Evolutionary conservation across 2,888 invertebrate genomes (phyloP).

Genomic region (Cylindroiulus punctatus): DNA sequence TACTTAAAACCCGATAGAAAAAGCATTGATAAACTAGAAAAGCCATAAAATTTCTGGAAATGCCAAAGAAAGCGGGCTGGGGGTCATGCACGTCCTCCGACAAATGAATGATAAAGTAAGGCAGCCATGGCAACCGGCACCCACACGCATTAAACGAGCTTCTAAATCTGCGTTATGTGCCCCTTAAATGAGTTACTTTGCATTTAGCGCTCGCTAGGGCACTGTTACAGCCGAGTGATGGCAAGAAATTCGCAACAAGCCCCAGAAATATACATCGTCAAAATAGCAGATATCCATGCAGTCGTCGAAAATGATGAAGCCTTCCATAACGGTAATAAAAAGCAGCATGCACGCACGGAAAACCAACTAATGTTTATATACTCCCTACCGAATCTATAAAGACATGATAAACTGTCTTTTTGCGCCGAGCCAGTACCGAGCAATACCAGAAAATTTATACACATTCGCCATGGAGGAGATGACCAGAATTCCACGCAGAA

Average conservation of each 20-base stretch:
- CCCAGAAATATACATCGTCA: conserved; percentile 23
- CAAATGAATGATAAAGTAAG: conserved; percentile 42
- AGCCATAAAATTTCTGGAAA: conserved; percentile 17
- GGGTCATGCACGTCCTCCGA: conserved; percentile 14
- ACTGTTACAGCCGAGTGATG: conserved; percentile 40
- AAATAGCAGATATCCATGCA: conserved; percentile 29
- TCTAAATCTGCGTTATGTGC: conserved; percentile 38
- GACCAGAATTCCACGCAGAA: conserved; percentile 3
- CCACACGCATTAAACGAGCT: conserved; percentile 36
- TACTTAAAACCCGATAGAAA: conserved; percentile 23
- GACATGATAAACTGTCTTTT: not conserved
- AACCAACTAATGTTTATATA: conserved; percentile 38
- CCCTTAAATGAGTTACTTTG: conserved; percentile 50
- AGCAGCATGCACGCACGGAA: conserved; percentile 5
- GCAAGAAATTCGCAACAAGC: not conserved
- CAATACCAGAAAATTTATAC: not conserved
- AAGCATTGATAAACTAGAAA: conserved; percentile 20
- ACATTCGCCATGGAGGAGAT: not conserved
- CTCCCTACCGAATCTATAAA: not conserved
- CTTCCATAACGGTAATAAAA: conserved; percentile 12
- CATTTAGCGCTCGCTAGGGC: conserved; percentile 45
- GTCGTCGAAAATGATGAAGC: conserved; percentile 38
- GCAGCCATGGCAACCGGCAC: conserved; percentile 27
- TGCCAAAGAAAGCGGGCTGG: conserved; percentile 11
- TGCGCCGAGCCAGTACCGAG: not conserved